phyloP scores from a whole-genome alignment of 1,140 invertebrate genomes.

The Maconellicoccus hirsutus region DNA sequence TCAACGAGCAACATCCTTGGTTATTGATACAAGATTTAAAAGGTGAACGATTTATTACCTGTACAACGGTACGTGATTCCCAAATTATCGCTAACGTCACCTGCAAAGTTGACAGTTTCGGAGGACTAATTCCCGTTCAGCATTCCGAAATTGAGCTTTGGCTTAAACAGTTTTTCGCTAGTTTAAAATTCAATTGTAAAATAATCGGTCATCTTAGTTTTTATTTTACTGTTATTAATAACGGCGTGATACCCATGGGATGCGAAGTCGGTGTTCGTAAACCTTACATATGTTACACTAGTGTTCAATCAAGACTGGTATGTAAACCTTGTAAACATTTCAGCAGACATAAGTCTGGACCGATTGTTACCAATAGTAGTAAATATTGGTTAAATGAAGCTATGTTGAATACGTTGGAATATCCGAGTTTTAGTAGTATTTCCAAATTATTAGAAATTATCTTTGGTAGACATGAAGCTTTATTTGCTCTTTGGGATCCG shows the following conservation, averaged over 20 bases:
- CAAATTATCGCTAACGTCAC: slow-evolving; percentile 63
- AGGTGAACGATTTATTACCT: slow-evolving; percentile 60
- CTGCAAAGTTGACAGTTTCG: slow-evolving; percentile 43
- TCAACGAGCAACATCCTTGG: slow-evolving; percentile 53
- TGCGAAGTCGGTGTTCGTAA: slow-evolving; percentile 60
- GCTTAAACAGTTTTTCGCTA: slow-evolving; percentile 55
- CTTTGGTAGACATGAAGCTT: slow-evolving; percentile 56
- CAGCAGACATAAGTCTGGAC: slow-evolving; percentile 40
- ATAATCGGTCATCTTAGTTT: slow-evolving; percentile 66
- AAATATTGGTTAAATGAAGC: slow-evolving; percentile 43
- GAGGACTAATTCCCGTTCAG: slow-evolving; percentile 53
- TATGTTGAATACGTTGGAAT: slow-evolving; percentile 38
- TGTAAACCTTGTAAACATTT: slow-evolving; percentile 50
- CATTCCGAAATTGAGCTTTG: slow-evolving; percentile 53
- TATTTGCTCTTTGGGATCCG: slow-evolving; percentile 70
- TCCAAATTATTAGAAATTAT: slow-evolving; percentile 48
- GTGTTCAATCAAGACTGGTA: slow-evolving; percentile 48
- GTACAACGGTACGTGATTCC: slow-evolving; percentile 63
- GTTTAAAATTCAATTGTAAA: slow-evolving; percentile 39
- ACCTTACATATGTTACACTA: slow-evolving; percentile 62
- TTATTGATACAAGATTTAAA: slow-evolving; percentile 57
- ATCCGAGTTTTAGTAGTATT: slow-evolving; percentile 39
- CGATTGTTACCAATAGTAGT: slow-evolving; percentile 36
- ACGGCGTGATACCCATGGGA: slow-evolving; percentile 44
- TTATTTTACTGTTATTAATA: slow-evolving; percentile 42